Conservation (phyloP, 2,113 vertebrate species). For the Oryzias javanicus region DNA sequence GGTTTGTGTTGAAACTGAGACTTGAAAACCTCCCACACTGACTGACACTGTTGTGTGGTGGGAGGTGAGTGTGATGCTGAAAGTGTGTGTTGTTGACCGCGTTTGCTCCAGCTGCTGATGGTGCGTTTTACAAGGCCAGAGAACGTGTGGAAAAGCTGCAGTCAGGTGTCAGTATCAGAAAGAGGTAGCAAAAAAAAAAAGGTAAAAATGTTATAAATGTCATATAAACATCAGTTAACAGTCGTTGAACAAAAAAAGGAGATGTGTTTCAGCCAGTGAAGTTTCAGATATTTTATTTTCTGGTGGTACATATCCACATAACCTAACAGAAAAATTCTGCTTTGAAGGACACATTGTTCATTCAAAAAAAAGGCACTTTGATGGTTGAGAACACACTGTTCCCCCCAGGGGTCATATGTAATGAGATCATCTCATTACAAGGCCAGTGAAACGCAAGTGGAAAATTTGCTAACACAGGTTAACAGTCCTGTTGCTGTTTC, state of each 20-base stretch:
- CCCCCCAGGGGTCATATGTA: conserved; percentile 38
- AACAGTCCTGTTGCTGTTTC: conserved; percentile 18
- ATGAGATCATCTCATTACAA: conserved; percentile 55
- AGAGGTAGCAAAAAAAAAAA: not conserved
- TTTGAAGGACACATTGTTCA: conserved; percentile 58
- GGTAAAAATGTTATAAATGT: too few species aligned
- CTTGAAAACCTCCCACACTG: not conserved
- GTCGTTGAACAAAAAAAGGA: not conserved
- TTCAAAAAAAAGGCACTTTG: conserved; percentile 25
- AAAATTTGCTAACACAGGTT: conserved; percentile 45
- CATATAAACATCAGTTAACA: conserved; percentile 23
- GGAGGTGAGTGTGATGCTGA: conserved; percentile 17
- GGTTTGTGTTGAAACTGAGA: conserved; percentile 6
- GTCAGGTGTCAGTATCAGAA: conserved; percentile 36
- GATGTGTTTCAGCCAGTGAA: conserved; percentile 20
- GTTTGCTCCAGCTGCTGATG: conserved; percentile 34
- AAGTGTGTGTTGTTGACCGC: conserved; percentile 22
- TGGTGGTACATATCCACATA: conserved; percentile 36
- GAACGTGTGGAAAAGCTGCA: conserved; percentile 31
- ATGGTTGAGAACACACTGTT: conserved; percentile 44
- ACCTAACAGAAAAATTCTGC: conserved; percentile 54
- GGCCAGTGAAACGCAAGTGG: conserved; percentile 38
- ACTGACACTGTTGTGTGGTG: conserved; percentile 9
- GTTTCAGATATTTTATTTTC: conserved; percentile 38
- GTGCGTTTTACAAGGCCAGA: conserved; percentile 42